Conservation (phyloP, 2,797 vertebrate species). For the Nannoperca obscura region DNA sequence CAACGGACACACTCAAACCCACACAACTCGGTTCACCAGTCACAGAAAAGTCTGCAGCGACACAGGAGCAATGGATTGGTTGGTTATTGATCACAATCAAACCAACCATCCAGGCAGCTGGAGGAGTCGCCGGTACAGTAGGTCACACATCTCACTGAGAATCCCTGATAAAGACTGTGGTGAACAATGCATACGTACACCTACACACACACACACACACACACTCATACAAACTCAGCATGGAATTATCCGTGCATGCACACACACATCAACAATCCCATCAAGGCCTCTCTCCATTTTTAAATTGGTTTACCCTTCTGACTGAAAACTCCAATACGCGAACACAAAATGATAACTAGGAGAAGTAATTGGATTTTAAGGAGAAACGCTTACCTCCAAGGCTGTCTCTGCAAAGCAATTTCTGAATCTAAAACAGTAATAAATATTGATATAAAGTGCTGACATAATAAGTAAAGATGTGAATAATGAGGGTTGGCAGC, state of each 20-base stretch:
- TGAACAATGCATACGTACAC: conserved; percentile 28
- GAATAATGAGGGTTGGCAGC: conserved; percentile 48
- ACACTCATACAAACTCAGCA: conserved; percentile 1
- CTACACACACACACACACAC: conserved; percentile 4
- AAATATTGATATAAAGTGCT: conserved; percentile 64
- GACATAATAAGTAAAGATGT: conserved; percentile 46
- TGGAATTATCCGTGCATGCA: conserved; percentile 38
- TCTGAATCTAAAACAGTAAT: conserved; percentile 50
- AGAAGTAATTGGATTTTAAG: conserved; percentile 72
- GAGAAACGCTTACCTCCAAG: conserved; percentile 50
- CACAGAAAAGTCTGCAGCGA: conserved; percentile 35
- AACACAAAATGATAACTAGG: conserved; percentile 66
- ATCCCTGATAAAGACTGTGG: conserved; percentile 36
- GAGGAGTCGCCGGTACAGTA: conserved; percentile 30
- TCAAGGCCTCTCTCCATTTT: conserved; percentile 59
- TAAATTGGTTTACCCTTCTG: conserved; percentile 67
- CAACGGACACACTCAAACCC: neutral
- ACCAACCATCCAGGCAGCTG: conserved; percentile 41
- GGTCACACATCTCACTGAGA: conserved; percentile 16
- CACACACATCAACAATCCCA: conserved; percentile 58
- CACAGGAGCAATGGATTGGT: conserved; percentile 26
- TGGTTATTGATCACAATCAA: conserved; percentile 67
- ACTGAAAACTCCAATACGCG: conserved; percentile 55
- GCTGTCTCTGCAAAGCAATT: conserved; percentile 42
- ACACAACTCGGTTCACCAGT: conserved; percentile 19